Evolutionary conservation across 53 echinoderm and acorn worm species (phyloP), one percentile per base, ranked within the genome.

Genomic region (Luidia sarsii): DNA sequence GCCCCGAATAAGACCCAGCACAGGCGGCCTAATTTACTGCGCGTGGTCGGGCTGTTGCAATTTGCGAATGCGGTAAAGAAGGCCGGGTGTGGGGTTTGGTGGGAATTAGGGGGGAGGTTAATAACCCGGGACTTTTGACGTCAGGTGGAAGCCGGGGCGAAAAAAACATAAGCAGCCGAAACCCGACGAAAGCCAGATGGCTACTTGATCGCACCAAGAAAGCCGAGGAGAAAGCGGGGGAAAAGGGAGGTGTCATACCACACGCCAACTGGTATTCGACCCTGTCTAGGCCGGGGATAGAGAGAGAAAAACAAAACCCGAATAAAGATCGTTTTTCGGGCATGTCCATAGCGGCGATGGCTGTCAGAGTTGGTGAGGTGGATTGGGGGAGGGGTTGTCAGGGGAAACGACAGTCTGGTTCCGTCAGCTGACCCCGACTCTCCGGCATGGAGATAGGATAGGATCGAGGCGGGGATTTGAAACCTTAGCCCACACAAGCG

Each of bases 401-500:
- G 54, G 22, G 14, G 9, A 35, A 36, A 63, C 63, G 18, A 20
- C 63, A 63, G 59, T 29, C 14, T 30, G 59, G 11, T 57, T 57
- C 22, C 30, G 29, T 57, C 59, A 57, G 13, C 57, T 6, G 6
- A 13, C 43, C 43, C 13, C 7, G 43, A 8, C 43, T 6, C 13
- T 7, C 0, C 54, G 13, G 7, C 20, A 22, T 21, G n/a, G 15
- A 4, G n/a, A 16, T 22, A 1, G 21, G 48, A 18, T 29, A 19
- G 46, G 7, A 27, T 27, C 33, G 33, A 27, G 21, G 52, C 31
- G 52, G 32, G 19, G 39, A 14, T n/a, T 37, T 61, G 75, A 75
- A 75, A 75, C 59, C 61, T 39, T 37, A 73, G 73, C 73, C 73
- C 73, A 73, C 57, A 73, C 73, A 73, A 73, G 60, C 60, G 61